Base-by-base conservation (phyloP, 2,797 vertebrate genomes). In the Bucorvus abyssinicus region DNA sequence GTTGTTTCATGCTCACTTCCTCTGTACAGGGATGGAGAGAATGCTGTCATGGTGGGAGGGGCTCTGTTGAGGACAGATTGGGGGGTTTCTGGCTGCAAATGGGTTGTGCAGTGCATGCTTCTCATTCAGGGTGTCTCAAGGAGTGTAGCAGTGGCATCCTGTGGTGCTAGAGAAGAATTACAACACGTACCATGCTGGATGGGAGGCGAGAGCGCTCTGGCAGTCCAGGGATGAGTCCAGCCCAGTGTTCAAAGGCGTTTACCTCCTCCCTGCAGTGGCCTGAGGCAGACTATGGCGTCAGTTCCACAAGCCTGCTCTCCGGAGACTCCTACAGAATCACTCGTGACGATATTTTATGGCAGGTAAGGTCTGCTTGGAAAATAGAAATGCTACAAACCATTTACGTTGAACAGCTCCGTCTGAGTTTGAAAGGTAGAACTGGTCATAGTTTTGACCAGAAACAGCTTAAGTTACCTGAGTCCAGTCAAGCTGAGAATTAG, bases 91-190 rank as follows among this genome's bases (percentile, higher is more conserved):
- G 26, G 26, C 63, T 68, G 49, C 32, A 56, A 34, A 29, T 11
- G 36, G 9, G 2, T 5, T 90, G 77, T 92, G 59, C 13, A 21
- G 34, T 2, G 8, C 2, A 7, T 3, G 1, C 7, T 56, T 2
- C 20, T 29, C 26, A 2, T 24, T 26, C 16, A 17, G 26, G 49
- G n/a, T 18, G 1, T 13, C 42, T 45, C 24, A 5, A 47, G 85
- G 7, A 76, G 92, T 30, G 68, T 4, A 27, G 81, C 68, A 91
- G 87, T 87, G 95, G 91, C 94, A 96, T 91, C 95, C 87, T n/a
- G 84, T 83, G 95, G 95, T 61, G 82, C 53, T 24, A 5, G 45
- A 3, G 34, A 0, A 50, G 87, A 91, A 95, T 14, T 91, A 3
- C 96, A 96, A 57, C 65, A 29, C 2, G 0, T 0, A 0, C 13